phyloP scores from a whole-genome alignment of 1,140 invertebrate species.

The Chionoecetes opilio region DNA sequence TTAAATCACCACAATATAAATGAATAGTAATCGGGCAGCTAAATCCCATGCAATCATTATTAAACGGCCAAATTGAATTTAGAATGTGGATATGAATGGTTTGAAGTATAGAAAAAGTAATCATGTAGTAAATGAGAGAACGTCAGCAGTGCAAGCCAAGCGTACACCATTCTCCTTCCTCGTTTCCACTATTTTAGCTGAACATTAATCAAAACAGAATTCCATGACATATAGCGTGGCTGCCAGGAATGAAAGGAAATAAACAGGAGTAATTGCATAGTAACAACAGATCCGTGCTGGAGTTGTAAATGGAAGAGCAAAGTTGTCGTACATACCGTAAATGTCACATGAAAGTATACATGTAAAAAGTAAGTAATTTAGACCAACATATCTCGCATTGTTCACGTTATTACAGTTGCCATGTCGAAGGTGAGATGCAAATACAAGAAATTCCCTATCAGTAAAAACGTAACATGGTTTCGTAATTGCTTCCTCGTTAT shows the following conservation, averaged over 20 bases:
- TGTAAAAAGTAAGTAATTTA: background rate
- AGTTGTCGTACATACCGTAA: no score
- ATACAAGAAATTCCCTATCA: background rate
- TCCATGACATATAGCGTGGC: background rate
- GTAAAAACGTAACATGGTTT: background rate
- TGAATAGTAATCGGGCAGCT: no score
- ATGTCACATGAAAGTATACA: background rate
- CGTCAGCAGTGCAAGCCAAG: background rate
- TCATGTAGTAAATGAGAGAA: background rate
- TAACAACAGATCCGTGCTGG: background rate
- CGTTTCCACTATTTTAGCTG: background rate
- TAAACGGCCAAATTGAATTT: background rate
- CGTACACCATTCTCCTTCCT: background rate
- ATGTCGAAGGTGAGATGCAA: background rate
- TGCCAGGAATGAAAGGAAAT: background rate
- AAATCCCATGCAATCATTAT: no score
- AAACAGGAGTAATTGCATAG: background rate
- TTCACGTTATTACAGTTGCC: background rate
- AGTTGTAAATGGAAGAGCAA: background rate
- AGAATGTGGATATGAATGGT: background rate
- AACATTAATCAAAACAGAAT: background rate
- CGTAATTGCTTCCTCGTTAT: background rate
- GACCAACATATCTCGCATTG: background rate
- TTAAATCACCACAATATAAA: no score
- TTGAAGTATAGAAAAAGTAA: background rate